Base-by-base conservation (phyloP, 2,797 vertebrate genomes). In the Rhadinocentrus ornatus region DNA sequence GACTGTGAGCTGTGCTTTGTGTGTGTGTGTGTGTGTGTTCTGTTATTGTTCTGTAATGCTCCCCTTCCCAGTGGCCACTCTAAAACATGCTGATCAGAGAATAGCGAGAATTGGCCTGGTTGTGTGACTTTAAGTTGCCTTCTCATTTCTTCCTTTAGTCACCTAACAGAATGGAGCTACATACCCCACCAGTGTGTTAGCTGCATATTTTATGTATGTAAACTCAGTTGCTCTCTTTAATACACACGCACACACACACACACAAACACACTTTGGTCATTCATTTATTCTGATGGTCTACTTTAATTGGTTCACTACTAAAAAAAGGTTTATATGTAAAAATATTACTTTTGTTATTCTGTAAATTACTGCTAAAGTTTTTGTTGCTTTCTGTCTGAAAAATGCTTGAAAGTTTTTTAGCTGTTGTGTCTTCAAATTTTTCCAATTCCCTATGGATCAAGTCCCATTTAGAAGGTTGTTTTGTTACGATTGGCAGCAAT, bases 101-200 rank as follows among this genome's bases (percentile, higher is more conserved):
- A 1, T 59, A 75, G 80, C 26, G 2, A 0, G 6, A 31, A 1
- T 4, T 70, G 71, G 62, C 57, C 69, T 10, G 4, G 11, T 12
- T 66, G 71, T 66, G 78, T 73, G 73, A 78, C 79, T 81, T 69
- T 8, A 52, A 34, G 50, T 69, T 32, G 35, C 57, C 61, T 16
- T 63, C 69, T 67, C 72, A 73, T 69, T 73, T 82, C 85, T 88
- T 84, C 84, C 84, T 85, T 84, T 86, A 84, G 86, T 86, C 84
- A 71, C 72, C 58, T 92, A 73, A 88, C 91, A 93, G 86, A 66
- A 66, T 37, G 66, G 69, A 89, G 88, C 78, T 80, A 92, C 89
- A 92, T 89, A 48, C 78, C 87, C 77, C 90, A 89, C 65, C 9
- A 59, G 74, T 26, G 84, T 92, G 91, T 87, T 31, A 91, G 82